Base-by-base conservation (phyloP, 2,113 vertebrate species). In the Osmerus mordax region DNA sequence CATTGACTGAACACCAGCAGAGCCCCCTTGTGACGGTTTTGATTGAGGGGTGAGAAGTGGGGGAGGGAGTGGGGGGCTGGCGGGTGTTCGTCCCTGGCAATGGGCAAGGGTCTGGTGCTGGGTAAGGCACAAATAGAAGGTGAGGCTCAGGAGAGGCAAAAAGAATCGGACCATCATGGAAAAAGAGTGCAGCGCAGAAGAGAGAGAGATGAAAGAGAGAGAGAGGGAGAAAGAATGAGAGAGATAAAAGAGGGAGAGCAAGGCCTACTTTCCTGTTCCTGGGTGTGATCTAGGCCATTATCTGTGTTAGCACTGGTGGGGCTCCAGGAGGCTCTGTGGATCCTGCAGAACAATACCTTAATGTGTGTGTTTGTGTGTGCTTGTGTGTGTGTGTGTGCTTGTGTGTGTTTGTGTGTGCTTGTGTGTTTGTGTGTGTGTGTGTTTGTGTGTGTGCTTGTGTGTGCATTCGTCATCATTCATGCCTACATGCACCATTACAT, bases 241-340 rank as follows among this genome's bases (percentile, higher is more conserved):
- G 29, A 55, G 66, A 71, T 28, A 65, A 47, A 47, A 41, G 73
- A 78, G 70, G 19, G 74, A 74, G 81, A 77, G 75, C 55, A 75
- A 87, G 90, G 86, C 92, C 92, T 92, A 92, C 87, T 92, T 93
- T 93, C 89, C 78, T 83, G 88, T 93, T 93, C 89, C 79, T 84
- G 88, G 86, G 81, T 91, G 87, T 91, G 88, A 93, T 93, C 91
- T 92, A 91, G 92, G 92, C 89, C 92, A 93, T 92, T 93, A 93
- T 93, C 90, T 93, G 92, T 93, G 92, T 90, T 93, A 92, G 86
- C 84, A 90, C 90, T 92, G 89, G 84, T 92, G 92, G 91, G 92
- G 90, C 90, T 90, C 79, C 81, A 83, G 83, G 75, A 80, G 86
- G 81, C 90, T 89, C 90, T 82, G 73, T 88, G 85, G 86, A 89